Percentiles rank a stretch among this genome's conserved stretches.
These are phyloP conservation scores for Meghimatium bilineatum DNA, from an alignment of 2,888 invertebrate species.

Conservation along the genomic window DNA sequence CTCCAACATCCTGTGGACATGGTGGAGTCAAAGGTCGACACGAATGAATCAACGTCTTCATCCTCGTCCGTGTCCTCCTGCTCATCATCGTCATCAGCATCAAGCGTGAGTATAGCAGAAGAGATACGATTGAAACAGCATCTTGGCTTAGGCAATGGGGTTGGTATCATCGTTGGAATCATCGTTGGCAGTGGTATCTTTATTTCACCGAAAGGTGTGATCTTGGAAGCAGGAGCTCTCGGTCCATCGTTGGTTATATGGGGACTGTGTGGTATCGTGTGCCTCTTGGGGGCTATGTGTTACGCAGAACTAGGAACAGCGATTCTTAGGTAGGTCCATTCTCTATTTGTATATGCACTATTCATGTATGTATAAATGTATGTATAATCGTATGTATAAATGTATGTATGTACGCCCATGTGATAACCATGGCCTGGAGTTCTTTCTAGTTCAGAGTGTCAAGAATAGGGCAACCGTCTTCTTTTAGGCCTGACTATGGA, in stretches of 20 bases:
- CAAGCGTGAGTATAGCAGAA: slow-evolving; percentile 45
- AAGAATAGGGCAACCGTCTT: too few species aligned
- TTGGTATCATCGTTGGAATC: slow-evolving; percentile 94
- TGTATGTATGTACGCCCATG: too few species aligned
- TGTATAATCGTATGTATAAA: background rate
- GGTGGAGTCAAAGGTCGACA: background rate
- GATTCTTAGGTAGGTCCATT: slow-evolving; percentile 84
- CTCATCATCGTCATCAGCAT: slow-evolving; percentile 39
- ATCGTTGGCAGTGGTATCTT: slow-evolving; percentile 97
- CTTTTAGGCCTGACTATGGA: too few species aligned
- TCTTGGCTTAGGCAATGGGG: slow-evolving; percentile 89
- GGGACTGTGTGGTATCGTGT: slow-evolving; percentile 91
- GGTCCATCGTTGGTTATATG: slow-evolving; percentile 94
- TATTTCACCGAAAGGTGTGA: slow-evolving; percentile 93
- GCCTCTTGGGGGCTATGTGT: slow-evolving; percentile 95
- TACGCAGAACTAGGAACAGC: slow-evolving; percentile 98
- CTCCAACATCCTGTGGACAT: background rate
- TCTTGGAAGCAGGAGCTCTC: slow-evolving; percentile 90
- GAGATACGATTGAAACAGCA: slow-evolving; percentile 85
- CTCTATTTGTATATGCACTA: background rate
- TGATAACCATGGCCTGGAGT: too few species aligned
- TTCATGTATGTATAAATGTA: background rate
- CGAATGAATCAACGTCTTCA: background rate
- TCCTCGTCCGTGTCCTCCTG: slow-evolving; percentile 29
- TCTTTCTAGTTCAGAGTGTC: too few species aligned